These are phyloP conservation scores for Rachycentron canadum DNA, from an alignment of 2,797 vertebrate species.

Conservation along the genomic window DNA sequence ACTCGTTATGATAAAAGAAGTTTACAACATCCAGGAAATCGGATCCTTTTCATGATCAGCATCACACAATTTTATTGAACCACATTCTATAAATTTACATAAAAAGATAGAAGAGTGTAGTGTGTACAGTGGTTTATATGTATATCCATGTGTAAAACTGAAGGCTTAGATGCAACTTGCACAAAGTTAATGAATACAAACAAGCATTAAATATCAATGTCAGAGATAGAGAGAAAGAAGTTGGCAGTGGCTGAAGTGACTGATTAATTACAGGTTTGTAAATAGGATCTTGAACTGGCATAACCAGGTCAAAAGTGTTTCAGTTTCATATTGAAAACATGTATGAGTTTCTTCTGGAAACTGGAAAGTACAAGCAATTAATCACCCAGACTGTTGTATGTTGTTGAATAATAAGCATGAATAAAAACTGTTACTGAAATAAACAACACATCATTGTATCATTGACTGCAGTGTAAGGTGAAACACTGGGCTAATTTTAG, in stretches of 20 bases:
- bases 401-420: background rate
- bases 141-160: background rate
- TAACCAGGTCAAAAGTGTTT: background rate
- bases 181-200: background rate
- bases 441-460: too few relatives aligned
- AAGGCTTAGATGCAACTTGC: background rate
- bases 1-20: background rate
- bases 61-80: background rate
- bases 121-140: background rate
- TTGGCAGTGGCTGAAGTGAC: too few relatives aligned
- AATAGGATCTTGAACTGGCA: constrained; percentile 5
- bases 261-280: background rate
- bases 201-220: background rate
- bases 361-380: background rate
- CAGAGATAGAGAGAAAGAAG: too few relatives aligned
- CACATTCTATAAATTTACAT: background rate
- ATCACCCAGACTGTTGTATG: background rate
- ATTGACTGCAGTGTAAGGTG: too few relatives aligned
- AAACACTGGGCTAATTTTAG: background rate
- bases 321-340: background rate
- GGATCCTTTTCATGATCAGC: background rate
- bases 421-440: background rate
- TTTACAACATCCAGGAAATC: constrained; percentile 1
- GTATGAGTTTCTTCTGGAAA: background rate
- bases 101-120: background rate